Evolutionary conservation across 2,113 vertebrate genomes (phyloP), one percentile per base, ranked within the genome.

Genomic region (Lepisosteus oculatus): DNA sequence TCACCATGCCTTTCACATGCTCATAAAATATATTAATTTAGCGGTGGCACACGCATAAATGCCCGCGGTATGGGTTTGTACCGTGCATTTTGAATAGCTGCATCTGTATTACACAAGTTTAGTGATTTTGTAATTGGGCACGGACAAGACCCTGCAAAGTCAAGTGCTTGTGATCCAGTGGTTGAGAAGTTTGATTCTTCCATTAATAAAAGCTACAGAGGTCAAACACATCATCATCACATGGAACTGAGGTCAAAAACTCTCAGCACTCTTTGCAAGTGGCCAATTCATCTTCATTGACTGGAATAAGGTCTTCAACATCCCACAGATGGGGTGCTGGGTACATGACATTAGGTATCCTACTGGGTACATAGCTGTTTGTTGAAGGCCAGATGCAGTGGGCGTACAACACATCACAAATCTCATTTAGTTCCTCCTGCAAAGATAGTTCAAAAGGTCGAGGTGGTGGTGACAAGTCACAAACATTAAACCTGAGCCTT

Each of bases 291-390:
- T 65, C 41, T 57, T 6, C 15, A 42, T 63, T 51, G 5, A 51
- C 47, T 47, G 73, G 61, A 43, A 70, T 6, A 66, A 66, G 15
- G 62, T 74, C 15, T 45, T 57, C 68, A 55, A 68, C 29, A 29
- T 43, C 68, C 68, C 73, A 74, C 14, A 74, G 62, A 13, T 74
- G 61, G 11, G 61, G 62, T 42, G 43, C 73, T 14, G 62, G 17
- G 51, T 68, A 76, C 59, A 76, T 69, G 13, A 72, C 57, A 65
- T 76, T 51, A 56, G 70, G 65, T 62, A 76, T 76, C 43, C 70
- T 70, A 68, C 47, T 44, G 14, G 70, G 74, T 17, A 76, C 70
- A 55, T 70, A 57, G 8, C 43, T 12, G 55, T 75, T 70, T 55
- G 8, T 74, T 3, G 59, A 69, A 14, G 68, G 68, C 7, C 73